phyloP scores from a whole-genome alignment of 2,888 invertebrate genomes.

The Ichneumoninae sp. region DNA sequence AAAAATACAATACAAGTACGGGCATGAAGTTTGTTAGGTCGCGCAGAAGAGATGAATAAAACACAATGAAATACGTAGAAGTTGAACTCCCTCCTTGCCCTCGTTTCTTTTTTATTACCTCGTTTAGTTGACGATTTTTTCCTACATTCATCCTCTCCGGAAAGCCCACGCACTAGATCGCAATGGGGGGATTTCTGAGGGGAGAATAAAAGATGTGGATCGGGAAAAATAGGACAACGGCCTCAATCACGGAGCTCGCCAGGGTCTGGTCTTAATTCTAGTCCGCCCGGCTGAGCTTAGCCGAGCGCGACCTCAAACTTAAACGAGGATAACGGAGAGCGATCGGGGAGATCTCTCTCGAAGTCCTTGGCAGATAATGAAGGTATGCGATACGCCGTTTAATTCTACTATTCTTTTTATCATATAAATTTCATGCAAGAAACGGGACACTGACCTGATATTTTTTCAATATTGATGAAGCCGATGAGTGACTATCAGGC shows the following conservation, averaged over 20 bases:
- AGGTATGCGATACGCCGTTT: neutral
- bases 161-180: constrained; percentile 42
- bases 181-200: constrained; percentile 42
- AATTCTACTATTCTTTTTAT: neutral
- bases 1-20: neutral
- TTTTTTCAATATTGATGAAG: neutral
- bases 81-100: neutral
- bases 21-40: neutral
- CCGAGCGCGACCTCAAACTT: constrained; percentile 24
- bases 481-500: neutral
- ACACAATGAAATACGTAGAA: neutral
- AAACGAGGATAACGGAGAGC: constrained; percentile 15
- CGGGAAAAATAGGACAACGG: constrained; percentile 14
- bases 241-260: constrained; percentile 37
- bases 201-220: constrained; percentile 20
- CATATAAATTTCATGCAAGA: neutral
- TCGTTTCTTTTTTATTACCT: neutral
- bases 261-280: constrained; percentile 14
- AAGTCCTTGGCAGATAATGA: neutral
- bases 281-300: constrained; percentile 4
- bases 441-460: constrained; percentile 36
- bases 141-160: neutral
- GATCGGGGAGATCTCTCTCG: constrained; percentile 24
- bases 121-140: neutral
- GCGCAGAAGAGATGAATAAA: neutral